phyloP scores from a whole-genome alignment of 2,797 vertebrate genomes.

The Gila robusta region DNA sequence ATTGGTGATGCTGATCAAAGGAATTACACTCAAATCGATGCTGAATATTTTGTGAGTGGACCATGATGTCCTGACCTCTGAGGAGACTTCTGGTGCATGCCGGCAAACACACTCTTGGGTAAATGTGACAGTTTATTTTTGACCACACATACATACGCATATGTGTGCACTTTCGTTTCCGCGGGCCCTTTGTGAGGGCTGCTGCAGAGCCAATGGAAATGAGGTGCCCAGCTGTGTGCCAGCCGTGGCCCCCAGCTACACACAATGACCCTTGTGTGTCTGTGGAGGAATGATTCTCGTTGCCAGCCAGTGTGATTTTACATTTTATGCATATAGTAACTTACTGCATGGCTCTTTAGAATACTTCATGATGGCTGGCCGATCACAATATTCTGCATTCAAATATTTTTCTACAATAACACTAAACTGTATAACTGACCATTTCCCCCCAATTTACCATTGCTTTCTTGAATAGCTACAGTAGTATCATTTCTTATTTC shows the following conservation, averaged over 20 bases:
- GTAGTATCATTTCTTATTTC: background rate
- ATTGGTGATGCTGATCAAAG: conserved; percentile 23
- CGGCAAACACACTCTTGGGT: conserved; percentile 39
- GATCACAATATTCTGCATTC: background rate
- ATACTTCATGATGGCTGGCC: background rate
- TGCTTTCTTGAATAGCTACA: background rate
- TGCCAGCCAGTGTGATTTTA: conserved; percentile 1
- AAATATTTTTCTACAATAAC: background rate
- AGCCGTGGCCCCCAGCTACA: conserved; percentile 67
- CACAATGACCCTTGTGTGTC: conserved; percentile 56
- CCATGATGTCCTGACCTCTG: background rate
- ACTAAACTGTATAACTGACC: background rate
- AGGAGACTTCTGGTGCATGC: background rate
- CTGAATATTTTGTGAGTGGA: conserved; percentile 3
- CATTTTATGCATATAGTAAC: conserved; percentile 3
- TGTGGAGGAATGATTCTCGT: background rate
- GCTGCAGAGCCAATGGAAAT: conserved; percentile 45
- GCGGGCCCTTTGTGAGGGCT: conserved; percentile 33
- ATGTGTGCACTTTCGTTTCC: conserved; percentile 23
- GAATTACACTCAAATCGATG: background rate
- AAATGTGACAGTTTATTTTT: conserved; percentile 62
- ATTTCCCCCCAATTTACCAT: background rate
- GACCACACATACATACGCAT: conserved; percentile 52
- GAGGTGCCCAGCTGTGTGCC: conserved; percentile 72
- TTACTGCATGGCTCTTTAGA: background rate